These are phyloP conservation scores for Girardinichthys multiradiatus DNA, from an alignment of 2,113 vertebrate genomes.

Conservation along the genomic window DNA sequence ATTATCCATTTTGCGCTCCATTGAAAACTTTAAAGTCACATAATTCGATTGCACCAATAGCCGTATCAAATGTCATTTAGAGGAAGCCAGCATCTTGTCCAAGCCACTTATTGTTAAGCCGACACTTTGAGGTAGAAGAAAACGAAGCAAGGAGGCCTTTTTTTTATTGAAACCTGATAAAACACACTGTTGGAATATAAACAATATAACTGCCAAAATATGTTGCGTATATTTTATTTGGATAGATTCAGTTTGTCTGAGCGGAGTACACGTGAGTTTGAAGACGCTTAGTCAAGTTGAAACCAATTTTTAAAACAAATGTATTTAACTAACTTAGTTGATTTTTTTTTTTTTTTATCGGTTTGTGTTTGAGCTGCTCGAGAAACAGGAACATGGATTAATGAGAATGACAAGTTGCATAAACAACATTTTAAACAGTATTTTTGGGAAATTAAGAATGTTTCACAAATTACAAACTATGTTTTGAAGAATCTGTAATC, in stretches of 20 bases:
- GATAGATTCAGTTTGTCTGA: neutral
- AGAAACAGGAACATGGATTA: neutral
- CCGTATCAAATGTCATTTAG: conserved; percentile 65
- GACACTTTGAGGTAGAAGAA: conserved; percentile 9
- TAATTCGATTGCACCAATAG: conserved; percentile 71
- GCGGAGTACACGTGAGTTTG: neutral
- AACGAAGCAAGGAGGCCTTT: neutral
- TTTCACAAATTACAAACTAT: neutral
- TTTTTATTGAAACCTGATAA: neutral
- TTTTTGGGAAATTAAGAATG: neutral
- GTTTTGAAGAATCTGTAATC: too few species aligned
- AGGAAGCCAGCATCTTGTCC: conserved; percentile 38
- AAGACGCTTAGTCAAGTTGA: neutral
- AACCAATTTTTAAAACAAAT: neutral
- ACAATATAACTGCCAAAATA: neutral
- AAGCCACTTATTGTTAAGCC: conserved; percentile 38
- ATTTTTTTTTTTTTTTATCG: too few species aligned
- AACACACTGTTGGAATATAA: neutral
- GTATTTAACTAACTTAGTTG: neutral
- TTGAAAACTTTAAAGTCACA: conserved; percentile 74
- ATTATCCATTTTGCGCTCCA: conserved; percentile 83
- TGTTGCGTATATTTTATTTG: neutral
- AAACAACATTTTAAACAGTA: too few species aligned
- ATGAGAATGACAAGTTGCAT: too few species aligned
- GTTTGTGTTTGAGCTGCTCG: too few species aligned